Evolutionary conservation across 2,113 vertebrate genomes (phyloP).

Genomic region (Caranx ignobilis): DNA sequence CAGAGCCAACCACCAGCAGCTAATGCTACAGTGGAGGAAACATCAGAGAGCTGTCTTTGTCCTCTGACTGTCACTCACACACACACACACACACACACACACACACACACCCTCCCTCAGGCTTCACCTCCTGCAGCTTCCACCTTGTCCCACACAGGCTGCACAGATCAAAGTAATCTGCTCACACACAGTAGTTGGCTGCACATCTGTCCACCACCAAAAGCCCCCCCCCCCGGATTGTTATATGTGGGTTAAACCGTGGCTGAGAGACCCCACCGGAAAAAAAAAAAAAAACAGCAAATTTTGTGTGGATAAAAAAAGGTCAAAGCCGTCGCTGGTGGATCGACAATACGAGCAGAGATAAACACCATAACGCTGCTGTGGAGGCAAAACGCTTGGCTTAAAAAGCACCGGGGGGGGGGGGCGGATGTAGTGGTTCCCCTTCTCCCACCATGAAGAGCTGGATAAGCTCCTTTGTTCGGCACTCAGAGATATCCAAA

Average conservation of each 20-base stretch:
- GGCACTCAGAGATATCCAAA: constrained; percentile 55
- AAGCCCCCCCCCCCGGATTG: constrained; percentile 17
- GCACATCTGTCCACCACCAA: constrained; percentile 56
- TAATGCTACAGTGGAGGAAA: not conserved
- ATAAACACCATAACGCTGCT: constrained; percentile 1
- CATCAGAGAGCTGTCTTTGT: no score
- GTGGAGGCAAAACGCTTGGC: constrained; percentile 15
- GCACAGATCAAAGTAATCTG: constrained; percentile 59
- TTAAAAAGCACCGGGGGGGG: constrained; percentile 44
- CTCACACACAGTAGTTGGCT: constrained; percentile 25
- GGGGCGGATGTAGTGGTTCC: constrained; percentile 25
- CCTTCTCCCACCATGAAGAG: constrained; percentile 15
- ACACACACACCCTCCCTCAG: not conserved
- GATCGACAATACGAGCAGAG: constrained; percentile 5
- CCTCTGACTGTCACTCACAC: no score
- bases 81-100: no score
- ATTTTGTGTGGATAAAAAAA: constrained; percentile 14
- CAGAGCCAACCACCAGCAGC: not conserved
- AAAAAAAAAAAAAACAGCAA: not conserved
- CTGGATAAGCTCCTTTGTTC: constrained; percentile 64
- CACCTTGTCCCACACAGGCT: constrained; percentile 26
- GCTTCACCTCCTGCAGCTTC: constrained; percentile 25
- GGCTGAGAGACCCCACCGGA: not conserved
- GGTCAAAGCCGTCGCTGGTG: not conserved
- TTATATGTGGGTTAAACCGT: constrained; percentile 39